Evolutionary conservation across 2,113 vertebrate species (phyloP), one percentile per base, ranked within the genome.

Genomic region (Tachysurus fulvidraco): DNA sequence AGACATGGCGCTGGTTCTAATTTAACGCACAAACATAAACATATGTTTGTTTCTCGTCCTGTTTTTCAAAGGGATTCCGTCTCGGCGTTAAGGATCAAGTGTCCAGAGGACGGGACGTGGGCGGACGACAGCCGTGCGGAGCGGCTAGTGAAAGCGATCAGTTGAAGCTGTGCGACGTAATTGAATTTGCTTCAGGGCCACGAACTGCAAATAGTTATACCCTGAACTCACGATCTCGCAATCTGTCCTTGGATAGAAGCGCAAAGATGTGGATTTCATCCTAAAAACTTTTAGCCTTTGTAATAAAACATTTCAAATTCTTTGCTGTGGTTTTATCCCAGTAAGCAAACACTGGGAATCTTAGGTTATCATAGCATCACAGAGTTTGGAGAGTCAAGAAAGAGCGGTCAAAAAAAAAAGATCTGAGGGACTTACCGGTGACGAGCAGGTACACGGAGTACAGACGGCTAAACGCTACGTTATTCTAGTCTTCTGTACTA

Each of bases 391-490:
- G 73, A 30, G 44, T 64, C 64, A 85, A 86, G 81, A 25, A 67
- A 46, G 46, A 77, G 46, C 50, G 3, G 16, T 28, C 44, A 4
- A 50, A 69, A 77, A 77, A 46, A 54, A 88, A 64, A 74, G 55
- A 64, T 74, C 25, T 77, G 83, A 86, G 28, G 67, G 19, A 81
- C 83, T 90, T 90, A 90, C 90, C 86, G 54, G 74, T 76, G 67
- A 84, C 84, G 87, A 86, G 78, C 81, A 55, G 81, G 87, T 83
- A 88, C 81, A 86, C 44, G 57, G 77, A 81, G 41, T 23, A 65
- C 64, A 21, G 25, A 64, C 17, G 77, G 36, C 54, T 80, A 44
- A 28, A 41, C 71, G 59, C 67, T 59, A 81, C 83, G 50, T 59
- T 77, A 78, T 46, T 60, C 28, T 74, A 55, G 36, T 76, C 81